Evolutionary conservation across 2,113 vertebrate genomes (phyloP).

Genomic region (Cheilinus undulatus): DNA sequence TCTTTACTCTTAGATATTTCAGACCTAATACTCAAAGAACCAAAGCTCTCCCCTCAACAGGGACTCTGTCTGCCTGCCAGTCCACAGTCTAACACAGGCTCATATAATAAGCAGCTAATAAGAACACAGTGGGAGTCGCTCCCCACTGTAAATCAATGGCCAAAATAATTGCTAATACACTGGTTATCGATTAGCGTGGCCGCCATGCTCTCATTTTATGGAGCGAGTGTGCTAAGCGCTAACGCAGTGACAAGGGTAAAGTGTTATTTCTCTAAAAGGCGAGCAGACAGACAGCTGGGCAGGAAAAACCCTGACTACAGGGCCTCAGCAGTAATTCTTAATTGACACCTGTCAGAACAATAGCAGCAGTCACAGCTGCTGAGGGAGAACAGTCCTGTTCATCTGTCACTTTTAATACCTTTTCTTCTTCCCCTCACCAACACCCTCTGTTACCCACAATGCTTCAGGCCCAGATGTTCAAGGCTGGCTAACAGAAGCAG

Average conservation of each 20-base stretch:
- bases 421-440: constrained; percentile 84
- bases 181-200: constrained; percentile 97
- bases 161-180: constrained; percentile 99
- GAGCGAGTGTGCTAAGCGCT: constrained; percentile 92
- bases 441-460: constrained; percentile 85
- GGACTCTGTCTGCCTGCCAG: neutral
- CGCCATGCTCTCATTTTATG: constrained; percentile 92
- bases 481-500: constrained; percentile 46
- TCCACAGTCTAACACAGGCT: constrained; percentile 84
- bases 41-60: too few species aligned
- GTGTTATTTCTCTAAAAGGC: constrained; percentile 97
- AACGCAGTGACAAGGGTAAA: constrained; percentile 99
- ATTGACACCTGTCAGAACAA: constrained; percentile 99
- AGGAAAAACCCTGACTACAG: constrained; percentile 83
- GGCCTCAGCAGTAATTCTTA: constrained; percentile 98
- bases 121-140: constrained; percentile 92
- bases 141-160: constrained; percentile 98
- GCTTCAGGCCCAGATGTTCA: constrained; percentile 61
- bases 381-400: constrained; percentile 93
- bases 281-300: constrained; percentile 90
- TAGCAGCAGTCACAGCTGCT: constrained; percentile 91
- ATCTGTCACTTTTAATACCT: constrained; percentile 99
- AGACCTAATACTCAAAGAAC: too few species aligned
- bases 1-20: too few species aligned
- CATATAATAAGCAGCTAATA: constrained; percentile 99